A percentile compares a stretch with the other conserved stretches of the same genome.
Conservation (phyloP, 2,113 vertebrate species). For the Xiphias gladius region DNA sequence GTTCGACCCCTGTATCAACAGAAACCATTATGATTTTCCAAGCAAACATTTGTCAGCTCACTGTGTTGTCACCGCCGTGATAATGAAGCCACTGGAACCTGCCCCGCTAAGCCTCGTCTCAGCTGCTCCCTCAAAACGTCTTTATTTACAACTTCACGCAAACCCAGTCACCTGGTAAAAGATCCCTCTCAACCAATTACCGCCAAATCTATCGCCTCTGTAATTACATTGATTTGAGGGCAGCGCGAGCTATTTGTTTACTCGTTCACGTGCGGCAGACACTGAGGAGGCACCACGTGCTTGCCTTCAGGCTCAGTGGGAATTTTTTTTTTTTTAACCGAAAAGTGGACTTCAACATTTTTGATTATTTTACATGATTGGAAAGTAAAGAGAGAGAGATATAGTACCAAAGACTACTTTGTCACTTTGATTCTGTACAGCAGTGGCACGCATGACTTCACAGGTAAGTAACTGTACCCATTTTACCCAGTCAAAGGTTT, state of each 20-base stretch:
- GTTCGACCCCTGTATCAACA: slow-evolving; percentile 70
- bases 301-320: slow-evolving; percentile 18
- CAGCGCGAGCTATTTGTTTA: slow-evolving; percentile 63
- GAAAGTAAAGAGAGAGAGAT: background rate
- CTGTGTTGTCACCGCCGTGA: slow-evolving; percentile 72
- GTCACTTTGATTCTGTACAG: background rate
- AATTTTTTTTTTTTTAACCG: background rate
- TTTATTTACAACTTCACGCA: slow-evolving; percentile 74
- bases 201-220: slow-evolving; percentile 70
- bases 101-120: slow-evolving; percentile 54
- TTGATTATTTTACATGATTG: slow-evolving; percentile 10
- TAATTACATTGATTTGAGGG: slow-evolving; percentile 77
- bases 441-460: background rate
- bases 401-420: background rate
- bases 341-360: background rate
- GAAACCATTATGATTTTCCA: slow-evolving; percentile 73
- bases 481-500: background rate
- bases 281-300: slow-evolving; percentile 11
- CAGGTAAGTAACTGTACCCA: background rate
- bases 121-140: slow-evolving; percentile 64
- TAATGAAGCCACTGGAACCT: slow-evolving; percentile 71
- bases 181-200: slow-evolving; percentile 76
- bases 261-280: slow-evolving; percentile 29
- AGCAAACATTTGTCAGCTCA: slow-evolving; percentile 81
- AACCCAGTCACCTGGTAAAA: slow-evolving; percentile 74